Base-by-base conservation (phyloP, 2,888 invertebrate genomes). In the Tanytarsus gracilentus region DNA sequence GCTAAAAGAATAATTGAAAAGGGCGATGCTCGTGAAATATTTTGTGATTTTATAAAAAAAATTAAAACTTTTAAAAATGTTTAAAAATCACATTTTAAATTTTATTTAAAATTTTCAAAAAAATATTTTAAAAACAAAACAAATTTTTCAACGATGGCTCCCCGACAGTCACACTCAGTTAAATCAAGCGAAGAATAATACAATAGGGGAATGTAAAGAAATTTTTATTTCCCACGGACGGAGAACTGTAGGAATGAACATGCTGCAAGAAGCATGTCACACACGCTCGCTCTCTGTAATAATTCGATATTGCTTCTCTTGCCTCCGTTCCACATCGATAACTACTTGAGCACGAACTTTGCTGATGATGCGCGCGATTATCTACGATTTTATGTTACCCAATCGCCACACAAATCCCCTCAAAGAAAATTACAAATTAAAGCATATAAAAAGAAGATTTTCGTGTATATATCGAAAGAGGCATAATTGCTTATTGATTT, bases 401-500 rank as follows among this genome's bases (percentile, higher is more conserved):
- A 58, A 58, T 48, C 14, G 26, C 23, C 26, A 14, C 27, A 21
- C 26, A 26, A 4, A 40, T 29, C 58, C 58, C 16, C 14, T 8
- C 40, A 36, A 52, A 52, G 26, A 55, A 58, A 58, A 58, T 58
- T 58, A 58, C 58, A 58, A 58, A 58, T 58, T 58, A 58, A 58
- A 58, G 58, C 58, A 58, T 56, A 18, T 18, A 29, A 44, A 44
- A 39, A 30, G 29, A 30, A 29, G 30, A 48, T 48, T 40, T 58
- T 58, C 58, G 21, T 48, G 48, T 48, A 58, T 58, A 58, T 48
- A 58, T 30, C 29, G 58, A 58, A 58, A 58, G 48, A 44, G 44
- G 58, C 48, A 58, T 58, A 58, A 58, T 58, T 58, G 48, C 58
- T 58, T 58, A 58, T 58, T 58, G 58, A 58, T 58, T 58, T 58